A percentile compares a stretch with the other conserved stretches of the same genome.
phyloP scores from a whole-genome alignment of 2,888 invertebrate genomes.

The Diaphora mendica region DNA sequence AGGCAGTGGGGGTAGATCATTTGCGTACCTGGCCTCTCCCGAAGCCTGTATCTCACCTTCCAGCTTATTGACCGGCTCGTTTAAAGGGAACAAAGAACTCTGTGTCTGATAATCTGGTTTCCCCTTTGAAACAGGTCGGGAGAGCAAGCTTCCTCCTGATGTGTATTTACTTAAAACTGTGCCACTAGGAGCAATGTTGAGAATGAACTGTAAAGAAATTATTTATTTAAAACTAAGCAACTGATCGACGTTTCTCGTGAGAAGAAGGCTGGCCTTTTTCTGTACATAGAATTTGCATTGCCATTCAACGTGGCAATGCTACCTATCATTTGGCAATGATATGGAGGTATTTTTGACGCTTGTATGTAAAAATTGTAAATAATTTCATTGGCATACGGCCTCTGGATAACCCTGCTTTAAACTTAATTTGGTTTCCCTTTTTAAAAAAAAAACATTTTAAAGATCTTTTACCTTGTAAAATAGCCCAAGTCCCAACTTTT shows the following conservation, averaged over 20 bases:
- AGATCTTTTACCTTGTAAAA: conserved; percentile 93
- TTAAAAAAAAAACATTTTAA: too few relatives aligned
- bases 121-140: conserved; percentile 88
- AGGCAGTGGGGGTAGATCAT: conserved; percentile 86
- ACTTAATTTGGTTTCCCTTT: too few relatives aligned
- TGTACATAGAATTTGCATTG: too few relatives aligned
- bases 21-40: conserved; percentile 89
- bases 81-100: conserved; percentile 88
- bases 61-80: conserved; percentile 89
- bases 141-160: conserved; percentile 83
- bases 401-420: too few relatives aligned
- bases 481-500: conserved; percentile 89
- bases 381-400: too few relatives aligned
- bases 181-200: conserved; percentile 81
- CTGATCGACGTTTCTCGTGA: neutral
- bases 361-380: too few relatives aligned
- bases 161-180: conserved; percentile 67
- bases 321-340: too few relatives aligned
- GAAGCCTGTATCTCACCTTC: conserved; percentile 87
- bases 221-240: conserved; percentile 69
- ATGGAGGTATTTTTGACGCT: too few relatives aligned
- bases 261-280: too few relatives aligned
- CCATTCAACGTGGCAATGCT: too few relatives aligned
- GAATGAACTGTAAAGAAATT: conserved; percentile 75
- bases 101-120: conserved; percentile 87